Conservation (phyloP, 2,888 invertebrate genomes). For the Cheilosia vulpina region DNA sequence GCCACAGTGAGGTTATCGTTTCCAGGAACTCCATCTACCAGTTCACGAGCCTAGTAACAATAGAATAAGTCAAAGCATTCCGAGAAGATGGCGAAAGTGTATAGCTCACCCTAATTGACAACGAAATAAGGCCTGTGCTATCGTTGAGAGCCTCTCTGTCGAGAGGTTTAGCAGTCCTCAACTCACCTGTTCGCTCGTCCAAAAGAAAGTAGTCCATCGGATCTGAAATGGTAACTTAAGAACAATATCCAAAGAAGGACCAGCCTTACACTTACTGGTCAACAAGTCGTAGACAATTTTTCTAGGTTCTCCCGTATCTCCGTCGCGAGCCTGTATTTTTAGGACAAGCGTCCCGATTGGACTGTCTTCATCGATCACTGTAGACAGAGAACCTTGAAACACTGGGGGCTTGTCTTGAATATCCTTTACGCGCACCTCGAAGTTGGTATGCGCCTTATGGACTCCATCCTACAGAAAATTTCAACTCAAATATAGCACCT, state of each 20-base stretch:
- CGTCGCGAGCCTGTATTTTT: conserved; percentile 92
- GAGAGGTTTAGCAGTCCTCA: conserved; percentile 92
- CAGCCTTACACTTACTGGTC: conserved; percentile 86
- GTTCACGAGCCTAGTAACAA: conserved; percentile 88
- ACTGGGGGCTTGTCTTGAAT: conserved; percentile 94
- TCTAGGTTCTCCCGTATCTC: conserved; percentile 92
- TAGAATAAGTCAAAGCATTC: neutral
- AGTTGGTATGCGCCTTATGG: conserved; percentile 88
- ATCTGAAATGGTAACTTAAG: conserved; percentile 85
- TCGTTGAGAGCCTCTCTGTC: conserved; percentile 93
- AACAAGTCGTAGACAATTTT: conserved; percentile 91
- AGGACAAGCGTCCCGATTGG: conserved; percentile 92
- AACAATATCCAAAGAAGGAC: neutral
- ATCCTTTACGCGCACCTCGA: conserved; percentile 92
- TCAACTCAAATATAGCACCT: neutral
- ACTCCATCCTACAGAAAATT: conserved; percentile 88
- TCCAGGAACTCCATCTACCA: conserved; percentile 89
- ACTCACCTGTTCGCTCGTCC: conserved; percentile 90
- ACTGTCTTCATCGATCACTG: conserved; percentile 91
- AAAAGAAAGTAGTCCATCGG: conserved; percentile 94
- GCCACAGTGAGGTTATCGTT: conserved; percentile 88
- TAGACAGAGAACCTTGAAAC: conserved; percentile 91
- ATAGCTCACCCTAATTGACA: conserved; percentile 88
- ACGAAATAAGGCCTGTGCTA: conserved; percentile 90
- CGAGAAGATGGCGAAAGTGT: neutral